These are phyloP conservation scores for Riparia riparia DNA, from an alignment of 2,113 vertebrate genomes.

Conservation along the genomic window DNA sequence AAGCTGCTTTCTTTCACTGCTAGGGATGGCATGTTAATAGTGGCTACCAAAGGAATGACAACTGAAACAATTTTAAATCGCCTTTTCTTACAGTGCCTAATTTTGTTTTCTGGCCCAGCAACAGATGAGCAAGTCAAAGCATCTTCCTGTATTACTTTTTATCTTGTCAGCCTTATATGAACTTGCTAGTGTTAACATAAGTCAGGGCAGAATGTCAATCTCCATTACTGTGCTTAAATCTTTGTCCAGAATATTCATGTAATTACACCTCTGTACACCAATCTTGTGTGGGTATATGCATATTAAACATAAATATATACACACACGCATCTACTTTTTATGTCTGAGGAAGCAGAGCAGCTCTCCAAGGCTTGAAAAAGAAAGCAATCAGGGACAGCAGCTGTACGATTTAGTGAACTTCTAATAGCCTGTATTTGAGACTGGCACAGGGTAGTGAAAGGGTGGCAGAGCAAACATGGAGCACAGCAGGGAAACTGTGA, in stretches of 20 bases:
- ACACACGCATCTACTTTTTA: background rate
- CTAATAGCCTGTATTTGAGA: background rate
- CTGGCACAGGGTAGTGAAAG: background rate
- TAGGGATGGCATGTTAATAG: background rate
- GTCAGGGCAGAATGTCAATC: background rate
- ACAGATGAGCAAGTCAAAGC: background rate
- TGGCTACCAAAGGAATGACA: background rate
- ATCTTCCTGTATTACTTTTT: background rate
- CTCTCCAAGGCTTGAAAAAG: background rate
- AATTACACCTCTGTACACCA: background rate
- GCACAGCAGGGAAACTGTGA: background rate
- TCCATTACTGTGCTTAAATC: background rate
- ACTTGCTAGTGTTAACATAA: background rate
- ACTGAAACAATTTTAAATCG: background rate
- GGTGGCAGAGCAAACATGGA: background rate
- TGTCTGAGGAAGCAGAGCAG: background rate
- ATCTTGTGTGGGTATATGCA: background rate
- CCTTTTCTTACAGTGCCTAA: background rate
- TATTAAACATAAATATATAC: background rate
- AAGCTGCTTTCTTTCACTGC: background rate
- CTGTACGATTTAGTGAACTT: background rate
- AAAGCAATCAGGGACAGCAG: background rate
- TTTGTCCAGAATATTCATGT: background rate
- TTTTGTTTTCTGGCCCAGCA: background rate
- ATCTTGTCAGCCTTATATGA: background rate